Conservation (phyloP, 2,113 vertebrate species). For the Brienomyrus brachyistius region DNA sequence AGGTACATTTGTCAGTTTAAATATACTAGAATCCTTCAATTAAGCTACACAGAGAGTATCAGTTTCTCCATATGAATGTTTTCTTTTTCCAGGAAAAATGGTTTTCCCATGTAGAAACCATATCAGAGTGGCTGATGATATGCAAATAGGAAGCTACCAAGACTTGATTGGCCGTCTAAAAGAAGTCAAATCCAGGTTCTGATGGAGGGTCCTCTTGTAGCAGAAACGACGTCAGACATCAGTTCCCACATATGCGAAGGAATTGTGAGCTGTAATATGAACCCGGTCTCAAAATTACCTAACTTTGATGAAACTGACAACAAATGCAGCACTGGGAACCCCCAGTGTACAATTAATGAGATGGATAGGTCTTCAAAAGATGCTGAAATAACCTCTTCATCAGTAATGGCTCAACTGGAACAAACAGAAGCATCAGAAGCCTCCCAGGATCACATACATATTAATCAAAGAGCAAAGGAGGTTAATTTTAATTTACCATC, state of each 20-base stretch:
- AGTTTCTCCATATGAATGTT: constrained; percentile 27
- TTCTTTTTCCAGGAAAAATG: constrained; percentile 38
- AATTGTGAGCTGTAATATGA: not conserved
- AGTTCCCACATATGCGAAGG: not conserved
- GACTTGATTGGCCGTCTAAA: constrained; percentile 39
- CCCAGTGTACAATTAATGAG: constrained; percentile 2
- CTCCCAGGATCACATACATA: not conserved
- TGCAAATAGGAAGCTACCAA: constrained; percentile 53
- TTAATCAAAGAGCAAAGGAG: not conserved
- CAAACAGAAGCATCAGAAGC: not conserved
- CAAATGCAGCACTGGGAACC: not conserved
- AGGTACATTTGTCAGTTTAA: not conserved
- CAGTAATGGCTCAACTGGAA: not conserved
- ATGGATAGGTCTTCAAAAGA: not conserved
- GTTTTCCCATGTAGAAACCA: constrained; percentile 21
- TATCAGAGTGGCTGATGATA: not conserved
- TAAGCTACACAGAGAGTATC: constrained; percentile 23
- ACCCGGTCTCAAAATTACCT: not conserved
- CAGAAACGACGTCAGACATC: constrained; percentile 23
- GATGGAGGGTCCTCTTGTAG: constrained; percentile 26
- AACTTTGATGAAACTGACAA: not conserved
- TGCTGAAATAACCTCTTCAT: not conserved
- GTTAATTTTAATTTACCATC: constrained; percentile 2
- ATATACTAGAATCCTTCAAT: not conserved
- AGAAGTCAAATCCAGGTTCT: constrained; percentile 9